A percentile compares a stretch with the other conserved stretches of the same genome.
Evolutionary conservation across 2,888 invertebrate genomes (phyloP).

Genomic region (Ormyrus pomaceus): DNA sequence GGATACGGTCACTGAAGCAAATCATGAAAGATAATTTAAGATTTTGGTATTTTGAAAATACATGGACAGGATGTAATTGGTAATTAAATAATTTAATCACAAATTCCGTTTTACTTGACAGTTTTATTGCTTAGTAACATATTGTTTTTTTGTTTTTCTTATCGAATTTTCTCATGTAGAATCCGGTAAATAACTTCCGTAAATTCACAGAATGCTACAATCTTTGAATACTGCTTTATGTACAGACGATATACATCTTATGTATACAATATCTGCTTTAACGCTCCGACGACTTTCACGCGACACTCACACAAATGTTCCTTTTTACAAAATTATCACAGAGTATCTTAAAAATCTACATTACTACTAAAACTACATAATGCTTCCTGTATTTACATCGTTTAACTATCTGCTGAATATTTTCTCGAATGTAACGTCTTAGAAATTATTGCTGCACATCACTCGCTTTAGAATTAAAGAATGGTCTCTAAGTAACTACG

Average conservation of each 20-base stretch:
- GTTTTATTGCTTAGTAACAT: no score
- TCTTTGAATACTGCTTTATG: constrained; percentile 48
- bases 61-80: no score
- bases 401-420: constrained; percentile 18
- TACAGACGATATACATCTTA: constrained; percentile 42
- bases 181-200: no score
- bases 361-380: constrained; percentile 29
- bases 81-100: no score
- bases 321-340: constrained; percentile 60
- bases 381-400: constrained; percentile 21
- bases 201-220: constrained; percentile 33
- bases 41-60: no score
- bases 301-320: not conserved
- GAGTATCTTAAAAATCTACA: constrained; percentile 55
- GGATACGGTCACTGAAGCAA: no score
- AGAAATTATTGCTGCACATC: constrained; percentile 2
- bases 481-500: not conserved
- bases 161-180: no score
- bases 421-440: constrained; percentile 19
- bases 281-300: constrained; percentile 1
- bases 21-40: no score
- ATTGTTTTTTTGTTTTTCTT: no score
- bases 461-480: not conserved
- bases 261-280: constrained; percentile 30
- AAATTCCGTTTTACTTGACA: no score